Conservation (phyloP, 2,113 vertebrate genomes). For the Thunnus thynnus region DNA sequence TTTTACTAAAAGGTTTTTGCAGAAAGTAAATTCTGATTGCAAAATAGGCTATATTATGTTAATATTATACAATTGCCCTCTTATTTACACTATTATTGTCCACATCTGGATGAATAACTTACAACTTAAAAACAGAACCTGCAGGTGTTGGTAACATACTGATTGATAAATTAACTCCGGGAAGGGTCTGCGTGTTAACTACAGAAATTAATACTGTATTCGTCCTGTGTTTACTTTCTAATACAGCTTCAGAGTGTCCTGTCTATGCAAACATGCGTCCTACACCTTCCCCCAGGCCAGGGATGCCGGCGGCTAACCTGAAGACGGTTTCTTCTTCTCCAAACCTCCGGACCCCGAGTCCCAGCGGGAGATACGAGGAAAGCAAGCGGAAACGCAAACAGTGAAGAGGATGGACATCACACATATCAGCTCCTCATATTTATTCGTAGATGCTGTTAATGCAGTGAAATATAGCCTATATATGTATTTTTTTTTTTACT, state of each 20-base stretch:
- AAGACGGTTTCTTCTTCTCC: constrained; percentile 8
- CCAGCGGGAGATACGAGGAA: neutral
- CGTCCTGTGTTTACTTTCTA: neutral
- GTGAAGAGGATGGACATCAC: neutral
- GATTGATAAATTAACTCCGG: too few species aligned
- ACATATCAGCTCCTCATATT: neutral
- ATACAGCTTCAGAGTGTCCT: constrained; percentile 12
- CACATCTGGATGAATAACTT: too few species aligned
- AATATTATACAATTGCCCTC: too few species aligned
- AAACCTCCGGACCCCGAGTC: constrained; percentile 30
- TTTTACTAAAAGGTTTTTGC: too few species aligned
- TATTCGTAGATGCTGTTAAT: too few species aligned
- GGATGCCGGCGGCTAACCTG: neutral
- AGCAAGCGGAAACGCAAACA: constrained; percentile 13
- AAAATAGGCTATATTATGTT: too few species aligned
- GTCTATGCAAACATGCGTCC: constrained; percentile 67
- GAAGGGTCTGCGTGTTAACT: too few species aligned
- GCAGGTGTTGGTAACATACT: neutral
- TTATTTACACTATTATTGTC: too few species aligned
- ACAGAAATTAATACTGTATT: neutral
- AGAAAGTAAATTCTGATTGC: too few species aligned
- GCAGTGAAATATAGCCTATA: too few species aligned
- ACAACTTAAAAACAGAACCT: too few species aligned
- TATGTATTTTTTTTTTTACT: neutral
- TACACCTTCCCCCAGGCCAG: constrained; percentile 24